A percentile compares a stretch with the other conserved stretches of the same genome.
Evolutionary conservation across 2,113 vertebrate species (phyloP).

Genomic region (Psephotus haematonotus): DNA sequence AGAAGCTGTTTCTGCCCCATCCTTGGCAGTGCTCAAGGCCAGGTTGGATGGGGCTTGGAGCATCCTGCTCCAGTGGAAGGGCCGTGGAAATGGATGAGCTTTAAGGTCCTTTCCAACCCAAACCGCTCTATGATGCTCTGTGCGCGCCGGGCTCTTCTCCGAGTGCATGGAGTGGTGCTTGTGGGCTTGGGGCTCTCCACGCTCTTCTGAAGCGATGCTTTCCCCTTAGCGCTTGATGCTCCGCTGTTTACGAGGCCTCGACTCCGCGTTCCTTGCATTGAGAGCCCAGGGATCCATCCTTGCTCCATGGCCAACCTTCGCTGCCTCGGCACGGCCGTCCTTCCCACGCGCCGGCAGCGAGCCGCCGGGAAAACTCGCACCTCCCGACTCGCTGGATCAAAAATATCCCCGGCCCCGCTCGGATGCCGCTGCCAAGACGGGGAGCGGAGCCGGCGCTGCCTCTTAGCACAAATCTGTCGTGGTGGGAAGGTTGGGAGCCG

Average conservation of each 20-base stretch:
- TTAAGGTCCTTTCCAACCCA: not conserved
- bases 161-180: fast-evolving
- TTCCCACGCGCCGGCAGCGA: not conserved
- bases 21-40: not conserved
- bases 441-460: not conserved
- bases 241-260: fast-evolving
- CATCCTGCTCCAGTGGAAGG: not conserved
- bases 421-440: not conserved
- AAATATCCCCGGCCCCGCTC: conserved; percentile 10
- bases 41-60: not conserved
- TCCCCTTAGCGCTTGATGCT: fast-evolving
- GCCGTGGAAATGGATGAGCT: not conserved
- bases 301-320: not conserved
- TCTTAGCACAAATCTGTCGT: conserved; percentile 24
- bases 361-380: not conserved
- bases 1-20: not conserved
- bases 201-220: not conserved
- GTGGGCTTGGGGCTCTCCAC: not conserved
- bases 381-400: not conserved
- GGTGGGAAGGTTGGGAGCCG: conserved; percentile 2
- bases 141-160: not conserved
- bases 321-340: not conserved
- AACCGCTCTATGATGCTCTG: not conserved
- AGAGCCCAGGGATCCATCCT: not conserved
- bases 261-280: fast-evolving